Percentiles rank a stretch among this genome's conserved stretches.
phyloP scores from a whole-genome alignment of 2,113 vertebrate genomes.

The Bagarius yarrelli region DNA sequence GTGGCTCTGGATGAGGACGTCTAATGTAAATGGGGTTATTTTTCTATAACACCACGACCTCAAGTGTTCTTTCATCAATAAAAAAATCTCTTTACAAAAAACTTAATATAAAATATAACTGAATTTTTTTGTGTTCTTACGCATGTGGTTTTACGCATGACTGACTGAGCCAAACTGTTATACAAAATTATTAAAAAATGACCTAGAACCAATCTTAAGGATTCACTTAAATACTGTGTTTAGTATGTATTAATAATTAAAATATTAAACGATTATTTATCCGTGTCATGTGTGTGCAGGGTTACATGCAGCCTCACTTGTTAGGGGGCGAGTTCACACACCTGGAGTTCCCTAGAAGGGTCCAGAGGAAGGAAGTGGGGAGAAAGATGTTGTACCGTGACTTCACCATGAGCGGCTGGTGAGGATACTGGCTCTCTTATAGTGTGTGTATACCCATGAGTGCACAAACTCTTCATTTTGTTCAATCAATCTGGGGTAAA shows the following conservation, averaged over 20 bases:
- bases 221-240: too few relatives aligned
- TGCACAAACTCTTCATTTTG: not conserved
- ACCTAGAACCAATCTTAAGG: not conserved
- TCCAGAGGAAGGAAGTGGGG: constrained; percentile 94
- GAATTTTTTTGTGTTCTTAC: too few relatives aligned
- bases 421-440: constrained; percentile 55
- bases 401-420: constrained; percentile 98
- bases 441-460: not conserved
- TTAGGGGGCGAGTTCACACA: constrained; percentile 97
- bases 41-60: too few relatives aligned
- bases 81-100: too few relatives aligned
- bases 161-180: not conserved
- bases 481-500: not conserved
- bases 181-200: not conserved
- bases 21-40: too few relatives aligned
- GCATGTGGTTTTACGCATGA: not conserved
- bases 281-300: constrained; percentile 68
- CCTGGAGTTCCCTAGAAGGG: constrained; percentile 94
- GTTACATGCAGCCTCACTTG: constrained; percentile 94
- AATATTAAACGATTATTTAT: not conserved
- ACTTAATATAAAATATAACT: too few relatives aligned
- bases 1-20: too few relatives aligned
- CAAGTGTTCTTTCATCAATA: too few relatives aligned
- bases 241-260: too few relatives aligned
- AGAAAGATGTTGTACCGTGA: constrained; percentile 96